Evolutionary conservation across 2,113 vertebrate species (phyloP).

Genomic region (Peromyscus californicus): DNA sequence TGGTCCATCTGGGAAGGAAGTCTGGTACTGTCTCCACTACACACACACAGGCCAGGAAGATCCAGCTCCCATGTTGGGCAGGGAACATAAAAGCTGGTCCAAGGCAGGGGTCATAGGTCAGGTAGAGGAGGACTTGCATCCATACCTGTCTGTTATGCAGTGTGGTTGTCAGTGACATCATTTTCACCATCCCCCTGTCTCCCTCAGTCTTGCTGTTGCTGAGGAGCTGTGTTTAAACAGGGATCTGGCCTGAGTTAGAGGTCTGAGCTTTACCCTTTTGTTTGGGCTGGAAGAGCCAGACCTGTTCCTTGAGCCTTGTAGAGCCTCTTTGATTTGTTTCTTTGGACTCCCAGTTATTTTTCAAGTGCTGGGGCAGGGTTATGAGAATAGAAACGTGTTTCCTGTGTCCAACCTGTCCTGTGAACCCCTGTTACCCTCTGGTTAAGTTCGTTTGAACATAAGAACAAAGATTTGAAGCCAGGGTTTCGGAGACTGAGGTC

Average conservation of each 20-base stretch:
- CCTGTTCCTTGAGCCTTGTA: too few relatives aligned
- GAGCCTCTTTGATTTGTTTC: neutral
- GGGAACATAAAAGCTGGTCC: neutral
- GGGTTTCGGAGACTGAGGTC: neutral
- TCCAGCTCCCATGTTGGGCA: neutral
- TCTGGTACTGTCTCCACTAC: neutral
- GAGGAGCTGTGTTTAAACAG: neutral
- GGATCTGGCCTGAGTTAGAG: neutral
- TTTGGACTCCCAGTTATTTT: neutral
- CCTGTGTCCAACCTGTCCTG: neutral
- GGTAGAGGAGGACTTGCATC: neutral
- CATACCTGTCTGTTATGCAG: accelerated
- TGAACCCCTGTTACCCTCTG: neutral
- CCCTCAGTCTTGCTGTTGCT: neutral
- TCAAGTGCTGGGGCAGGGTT: neutral
- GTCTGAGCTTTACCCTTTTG: neutral
- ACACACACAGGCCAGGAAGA: neutral
- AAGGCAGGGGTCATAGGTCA: accelerated
- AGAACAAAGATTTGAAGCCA: neutral
- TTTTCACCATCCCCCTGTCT: accelerated
- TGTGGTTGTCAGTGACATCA: neutral
- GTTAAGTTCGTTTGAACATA: neutral
- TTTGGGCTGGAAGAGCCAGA: neutral
- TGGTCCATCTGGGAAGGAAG: neutral
- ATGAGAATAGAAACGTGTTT: neutral